Base-by-base conservation (phyloP, 2,888 invertebrate species). In the Deroplatys truncata region DNA sequence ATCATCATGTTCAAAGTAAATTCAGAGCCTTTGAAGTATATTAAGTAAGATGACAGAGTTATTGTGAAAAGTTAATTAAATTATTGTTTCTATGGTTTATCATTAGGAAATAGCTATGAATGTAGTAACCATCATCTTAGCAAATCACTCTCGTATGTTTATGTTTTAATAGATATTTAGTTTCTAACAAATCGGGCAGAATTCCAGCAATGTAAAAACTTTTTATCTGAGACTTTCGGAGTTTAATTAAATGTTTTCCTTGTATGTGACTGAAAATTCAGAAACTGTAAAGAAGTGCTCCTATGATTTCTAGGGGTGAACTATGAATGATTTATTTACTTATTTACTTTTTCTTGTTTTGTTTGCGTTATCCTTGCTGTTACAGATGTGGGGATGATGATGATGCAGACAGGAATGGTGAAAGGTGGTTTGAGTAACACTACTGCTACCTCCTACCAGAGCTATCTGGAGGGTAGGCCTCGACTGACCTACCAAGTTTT, bases 351-450 rank as follows among this genome's bases (percentile, higher is more conserved):
- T 25, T 83, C 83, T 83, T 90, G 86, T 86, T 88, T 89, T 85
- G 43, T 28, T 43, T 85, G 35, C 56, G 35, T 35, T 43, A 25
- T 85, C 88, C 84, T 88, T 84, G 72, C 84, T 84, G 88, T 88
- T 97, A 93, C 98, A 98, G 98, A 98, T 98, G 98, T 98, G 95
- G 98, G 98, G 95, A 98, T 98, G 98, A 97, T 98, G 96, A 97
- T 98, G 98, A 97, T 98, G 97, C 97, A 98, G 97, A 96, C 97
- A 94, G 98, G 98, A 95, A 98, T 98, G 98, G 97, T 98, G 96
- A 98, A 97, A 96, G 97, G 97, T 95, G 96, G 96, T 90, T 90
- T 91, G 90, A 91, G 85, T 89, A 87, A 87, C 83, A 87, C 87
- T 87, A 87, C 87, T 87, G 87, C 87, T 31, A 88, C 91, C 82